Percentiles rank a stretch among this genome's conserved stretches.
Conservation (phyloP, 1,140 invertebrate species). For the Zaprionus vittiger region DNA sequence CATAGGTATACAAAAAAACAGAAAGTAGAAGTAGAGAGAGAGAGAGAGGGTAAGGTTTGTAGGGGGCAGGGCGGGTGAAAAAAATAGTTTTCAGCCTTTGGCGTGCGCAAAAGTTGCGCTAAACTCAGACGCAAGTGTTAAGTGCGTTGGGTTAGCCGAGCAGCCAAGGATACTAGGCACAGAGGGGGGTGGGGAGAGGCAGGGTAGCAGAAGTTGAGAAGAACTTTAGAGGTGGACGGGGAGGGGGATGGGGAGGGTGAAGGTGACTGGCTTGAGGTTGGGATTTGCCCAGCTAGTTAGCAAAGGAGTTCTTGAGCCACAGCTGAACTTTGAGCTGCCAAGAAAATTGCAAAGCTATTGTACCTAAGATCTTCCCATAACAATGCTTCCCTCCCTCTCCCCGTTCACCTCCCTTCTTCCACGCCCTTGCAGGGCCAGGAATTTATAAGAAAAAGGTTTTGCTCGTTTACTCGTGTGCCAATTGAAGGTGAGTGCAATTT, state of each 20-base stretch:
- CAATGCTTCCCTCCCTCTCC: slow-evolving; percentile 56
- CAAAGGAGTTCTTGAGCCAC: slow-evolving; percentile 60
- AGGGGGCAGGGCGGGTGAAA: neutral
- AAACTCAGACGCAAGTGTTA: slow-evolving; percentile 80
- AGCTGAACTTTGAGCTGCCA: slow-evolving; percentile 76
- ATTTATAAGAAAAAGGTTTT: slow-evolving; percentile 8
- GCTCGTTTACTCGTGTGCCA: slow-evolving; percentile 4
- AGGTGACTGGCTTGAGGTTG: slow-evolving; percentile 14
- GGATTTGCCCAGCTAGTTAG: slow-evolving; percentile 68
- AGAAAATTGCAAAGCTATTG: slow-evolving; percentile 79
- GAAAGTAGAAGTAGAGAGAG: neutral
- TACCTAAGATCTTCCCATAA: slow-evolving; percentile 67
- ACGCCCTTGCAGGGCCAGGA: neutral
- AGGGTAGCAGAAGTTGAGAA: neutral
- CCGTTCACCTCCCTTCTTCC: slow-evolving; percentile 9
- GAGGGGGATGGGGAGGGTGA: neutral
- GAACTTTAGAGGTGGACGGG: neutral
- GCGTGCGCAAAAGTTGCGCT: slow-evolving; percentile 73
- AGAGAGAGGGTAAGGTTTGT: slow-evolving; percentile 12
- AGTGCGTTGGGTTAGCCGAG: slow-evolving; percentile 78
- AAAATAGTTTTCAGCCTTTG: slow-evolving; percentile 49
- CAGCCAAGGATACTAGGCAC: slow-evolving; percentile 17
- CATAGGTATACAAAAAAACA: slow-evolving; percentile 45
- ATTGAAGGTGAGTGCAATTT: slow-evolving; percentile 12
- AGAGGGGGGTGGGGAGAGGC: neutral